Evolutionary conservation across 2,113 vertebrate genomes (phyloP), one percentile per base, ranked within the genome.

Genomic region (Albula goreensis): DNA sequence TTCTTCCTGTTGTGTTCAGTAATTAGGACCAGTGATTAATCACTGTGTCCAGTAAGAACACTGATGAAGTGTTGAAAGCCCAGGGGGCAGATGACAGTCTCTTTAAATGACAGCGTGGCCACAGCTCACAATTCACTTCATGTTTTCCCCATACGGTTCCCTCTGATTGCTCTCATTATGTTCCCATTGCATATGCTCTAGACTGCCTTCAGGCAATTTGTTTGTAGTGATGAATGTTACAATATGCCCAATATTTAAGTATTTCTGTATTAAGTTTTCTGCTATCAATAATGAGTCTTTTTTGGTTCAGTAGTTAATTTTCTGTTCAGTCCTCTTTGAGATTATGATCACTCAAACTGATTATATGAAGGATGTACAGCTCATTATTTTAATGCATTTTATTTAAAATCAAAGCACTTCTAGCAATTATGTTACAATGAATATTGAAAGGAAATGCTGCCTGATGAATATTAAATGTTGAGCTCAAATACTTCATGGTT

Each of bases 1-100:
- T 19, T 51, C 50, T n/a, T 13, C 15, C 50, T 11, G 50, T 22
- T 52, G 89, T 80, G 49, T 80, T 80, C 79, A 50, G 79, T 92
- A 91, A 91, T 84, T 74, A 74, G 66, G 66, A 84, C 66, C 74
- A 66, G 78, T 84, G 17, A 84, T 53, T 84, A 52, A 78, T 53
- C 83, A 84, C 49, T 3, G 25, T 22, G 74, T 19, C 17, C 60
- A 15, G 57, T 2, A 22, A 66, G 60, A 66, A 19, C 17, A 15
- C 17, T 66, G 17, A 15, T 22, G 6, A 60, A 60, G 11, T 3
- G 11, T 10, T 48, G 81, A 60, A 60, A 11, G 17, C 56, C 56
- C 56, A 10, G 56, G 10, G 11, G 56, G 10, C 56, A 60, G 17
- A 41, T 41, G 31, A 11, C 56, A 60, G 10, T 12, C 8, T 10